Conservation (phyloP, 1,140 invertebrate species). For the Sycobia sp. region DNA sequence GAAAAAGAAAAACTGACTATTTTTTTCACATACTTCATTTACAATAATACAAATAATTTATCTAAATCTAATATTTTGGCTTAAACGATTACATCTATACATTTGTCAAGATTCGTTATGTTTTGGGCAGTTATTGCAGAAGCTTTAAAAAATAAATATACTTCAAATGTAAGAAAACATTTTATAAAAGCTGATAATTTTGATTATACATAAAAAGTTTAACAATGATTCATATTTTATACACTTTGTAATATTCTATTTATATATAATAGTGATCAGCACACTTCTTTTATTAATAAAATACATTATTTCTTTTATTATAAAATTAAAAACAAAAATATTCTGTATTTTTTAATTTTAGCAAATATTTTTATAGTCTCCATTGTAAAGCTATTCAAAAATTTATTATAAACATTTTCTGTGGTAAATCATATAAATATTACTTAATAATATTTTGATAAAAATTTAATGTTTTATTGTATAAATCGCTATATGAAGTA, state of each 20-base stretch:
- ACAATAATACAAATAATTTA: constrained; percentile 20
- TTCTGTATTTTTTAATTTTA: not conserved
- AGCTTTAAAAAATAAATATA: too few relatives aligned
- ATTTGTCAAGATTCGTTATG: constrained; percentile 4
- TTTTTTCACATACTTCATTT: too few relatives aligned
- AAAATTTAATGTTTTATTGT: too few relatives aligned
- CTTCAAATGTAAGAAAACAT: too few relatives aligned
- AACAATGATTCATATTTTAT: not conserved
- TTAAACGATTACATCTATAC: not conserved
- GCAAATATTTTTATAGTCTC: not conserved
- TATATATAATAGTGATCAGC: not conserved
- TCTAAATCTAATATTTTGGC: constrained; percentile 9
- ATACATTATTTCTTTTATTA: not conserved
- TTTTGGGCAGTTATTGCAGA: not conserved
- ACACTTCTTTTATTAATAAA: not conserved
- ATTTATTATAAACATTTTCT: too few relatives aligned
- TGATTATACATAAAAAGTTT: too few relatives aligned
- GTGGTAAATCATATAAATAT: not conserved
- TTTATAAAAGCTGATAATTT: too few relatives aligned
- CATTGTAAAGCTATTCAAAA: not conserved
- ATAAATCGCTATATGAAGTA: not conserved
- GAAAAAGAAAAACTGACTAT: too few relatives aligned
- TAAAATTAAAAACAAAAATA: constrained; percentile 10
- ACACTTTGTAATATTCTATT: not conserved
- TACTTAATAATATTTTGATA: not conserved